phyloP scores from a whole-genome alignment of 2,113 vertebrate genomes.

The Pelecanoides urinatrix region DNA sequence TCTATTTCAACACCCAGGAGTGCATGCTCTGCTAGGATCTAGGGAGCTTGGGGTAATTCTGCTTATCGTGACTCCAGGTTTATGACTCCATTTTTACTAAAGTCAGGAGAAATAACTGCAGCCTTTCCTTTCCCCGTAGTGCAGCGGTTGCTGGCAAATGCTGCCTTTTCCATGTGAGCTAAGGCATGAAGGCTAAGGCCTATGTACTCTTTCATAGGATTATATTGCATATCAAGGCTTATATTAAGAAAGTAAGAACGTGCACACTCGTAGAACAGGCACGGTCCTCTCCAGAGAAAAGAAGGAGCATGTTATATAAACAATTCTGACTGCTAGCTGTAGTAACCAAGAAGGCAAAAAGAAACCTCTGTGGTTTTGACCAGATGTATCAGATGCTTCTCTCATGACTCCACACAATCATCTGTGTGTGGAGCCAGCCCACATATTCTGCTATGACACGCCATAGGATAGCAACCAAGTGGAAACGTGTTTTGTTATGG shows the following conservation, averaged over 20 bases:
- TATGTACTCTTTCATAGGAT: background rate
- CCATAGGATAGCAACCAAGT: conserved; percentile 7
- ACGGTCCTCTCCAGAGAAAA: background rate
- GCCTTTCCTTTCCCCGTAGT: background rate
- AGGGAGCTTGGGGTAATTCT: background rate
- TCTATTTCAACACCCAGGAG: background rate
- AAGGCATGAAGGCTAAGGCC: background rate
- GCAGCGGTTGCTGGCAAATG: background rate
- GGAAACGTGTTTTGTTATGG: conserved; percentile 32
- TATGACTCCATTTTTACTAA: background rate
- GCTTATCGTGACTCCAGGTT: background rate
- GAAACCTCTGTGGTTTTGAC: background rate
- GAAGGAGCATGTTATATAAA: background rate
- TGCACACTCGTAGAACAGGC: background rate
- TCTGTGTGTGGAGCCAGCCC: background rate
- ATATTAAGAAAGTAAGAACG: background rate
- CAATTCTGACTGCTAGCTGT: background rate
- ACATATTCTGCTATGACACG: background rate
- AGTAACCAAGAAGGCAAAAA: background rate
- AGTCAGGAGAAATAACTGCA: background rate
- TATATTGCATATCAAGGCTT: background rate
- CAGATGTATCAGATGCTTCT: background rate
- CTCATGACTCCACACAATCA: background rate
- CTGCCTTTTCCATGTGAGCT: background rate
- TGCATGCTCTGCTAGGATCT: background rate